Conservation (phyloP, 2,113 vertebrate genomes). For the Coregonus clupeaformis region DNA sequence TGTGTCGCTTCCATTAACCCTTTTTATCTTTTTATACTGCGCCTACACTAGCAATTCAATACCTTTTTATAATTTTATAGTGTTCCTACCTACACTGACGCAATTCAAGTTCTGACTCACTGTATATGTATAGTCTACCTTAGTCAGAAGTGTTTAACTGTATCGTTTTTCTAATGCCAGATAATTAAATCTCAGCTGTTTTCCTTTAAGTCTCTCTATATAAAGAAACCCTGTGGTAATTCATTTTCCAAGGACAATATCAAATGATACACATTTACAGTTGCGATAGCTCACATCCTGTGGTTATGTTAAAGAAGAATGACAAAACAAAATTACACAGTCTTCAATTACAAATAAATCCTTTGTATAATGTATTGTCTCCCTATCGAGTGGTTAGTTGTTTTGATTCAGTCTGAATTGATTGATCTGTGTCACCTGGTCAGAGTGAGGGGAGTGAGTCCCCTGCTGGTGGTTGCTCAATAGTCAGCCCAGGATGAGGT, state of each 20-base stretch:
- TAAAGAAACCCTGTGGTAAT: slow-evolving; percentile 65
- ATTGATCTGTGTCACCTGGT: slow-evolving; percentile 29
- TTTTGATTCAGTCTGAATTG: slow-evolving; percentile 30
- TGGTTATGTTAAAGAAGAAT: slow-evolving; percentile 58
- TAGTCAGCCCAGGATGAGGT: slow-evolving; percentile 55
- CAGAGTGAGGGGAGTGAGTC: slow-evolving; percentile 33
- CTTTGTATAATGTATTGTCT: slow-evolving; percentile 5
- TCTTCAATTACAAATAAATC: not conserved
- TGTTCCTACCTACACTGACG: slow-evolving; percentile 69
- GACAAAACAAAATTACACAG: not conserved
- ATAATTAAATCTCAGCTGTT: not conserved
- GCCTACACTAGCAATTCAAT: no score
- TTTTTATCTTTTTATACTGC: no score
- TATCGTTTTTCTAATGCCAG: not conserved
- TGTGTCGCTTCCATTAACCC: no score
- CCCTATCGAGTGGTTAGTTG: slow-evolving; percentile 44
- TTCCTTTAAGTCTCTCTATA: slow-evolving; percentile 38
- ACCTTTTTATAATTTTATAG: no score
- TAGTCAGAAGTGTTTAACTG: not conserved
- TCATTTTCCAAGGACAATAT: slow-evolving; percentile 65
- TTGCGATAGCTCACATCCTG: slow-evolving; percentile 55
- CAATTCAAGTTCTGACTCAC: no score
- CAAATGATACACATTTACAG: slow-evolving; percentile 64
- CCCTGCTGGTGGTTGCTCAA: slow-evolving; percentile 52
- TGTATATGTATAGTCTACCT: not conserved